These are phyloP conservation scores for Endotricha flammealis DNA, from an alignment of 2,888 invertebrate species.

Conservation along the genomic window DNA sequence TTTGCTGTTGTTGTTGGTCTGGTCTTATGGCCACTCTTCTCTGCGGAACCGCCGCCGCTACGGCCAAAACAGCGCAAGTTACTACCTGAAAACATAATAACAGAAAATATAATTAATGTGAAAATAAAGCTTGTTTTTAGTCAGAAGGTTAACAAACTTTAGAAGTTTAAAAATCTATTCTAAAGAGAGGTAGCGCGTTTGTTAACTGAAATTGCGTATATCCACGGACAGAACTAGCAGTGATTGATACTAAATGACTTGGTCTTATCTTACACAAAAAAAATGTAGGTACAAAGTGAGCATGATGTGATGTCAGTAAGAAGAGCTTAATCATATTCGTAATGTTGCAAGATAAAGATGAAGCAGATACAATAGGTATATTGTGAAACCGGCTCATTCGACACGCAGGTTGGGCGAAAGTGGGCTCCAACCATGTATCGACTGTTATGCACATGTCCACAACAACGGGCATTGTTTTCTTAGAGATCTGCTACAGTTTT, in stretches of 20 bases:
- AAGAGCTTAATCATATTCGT: slow-evolving; percentile 72
- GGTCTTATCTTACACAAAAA: background rate
- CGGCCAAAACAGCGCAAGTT: slow-evolving; percentile 50
- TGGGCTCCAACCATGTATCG: slow-evolving; percentile 54
- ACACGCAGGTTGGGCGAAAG: slow-evolving; percentile 73
- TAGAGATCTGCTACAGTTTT: slow-evolving; percentile 45
- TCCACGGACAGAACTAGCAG: no score
- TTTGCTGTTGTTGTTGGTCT: slow-evolving; percentile 37
- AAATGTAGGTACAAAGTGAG: background rate
- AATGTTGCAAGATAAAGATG: slow-evolving; percentile 69
- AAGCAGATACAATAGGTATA: slow-evolving; percentile 69
- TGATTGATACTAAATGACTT: no score
- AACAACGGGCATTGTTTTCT: slow-evolving; percentile 55
- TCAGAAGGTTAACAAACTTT: no score
- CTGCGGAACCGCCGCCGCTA: slow-evolving; percentile 65
- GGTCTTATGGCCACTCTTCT: slow-evolving; percentile 54
- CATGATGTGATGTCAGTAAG: slow-evolving; percentile 56
- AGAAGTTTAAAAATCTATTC: no score
- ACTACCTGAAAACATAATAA: slow-evolving; percentile 46
- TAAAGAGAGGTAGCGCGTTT: no score
- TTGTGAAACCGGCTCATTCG: slow-evolving; percentile 66
- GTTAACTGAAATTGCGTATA: no score
- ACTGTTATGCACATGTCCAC: slow-evolving; percentile 38
- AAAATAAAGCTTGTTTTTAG: background rate
- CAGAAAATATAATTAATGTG: slow-evolving; percentile 2